Percentiles rank a stretch among this genome's conserved stretches.
Conservation (phyloP, 2,113 vertebrate species). For the Heterotis niloticus region DNA sequence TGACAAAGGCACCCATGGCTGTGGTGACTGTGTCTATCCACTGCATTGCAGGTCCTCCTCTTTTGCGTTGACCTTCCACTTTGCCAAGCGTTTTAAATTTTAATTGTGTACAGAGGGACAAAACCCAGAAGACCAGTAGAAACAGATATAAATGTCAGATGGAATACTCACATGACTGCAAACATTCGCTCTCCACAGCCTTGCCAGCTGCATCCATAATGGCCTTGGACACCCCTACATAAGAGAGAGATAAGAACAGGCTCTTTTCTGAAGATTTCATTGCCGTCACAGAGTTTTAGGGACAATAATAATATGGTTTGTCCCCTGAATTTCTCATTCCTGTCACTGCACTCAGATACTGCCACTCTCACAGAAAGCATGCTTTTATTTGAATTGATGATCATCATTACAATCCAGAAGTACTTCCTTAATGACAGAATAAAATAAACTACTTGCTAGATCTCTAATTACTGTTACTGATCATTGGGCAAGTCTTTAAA, state of each 20-base stretch:
- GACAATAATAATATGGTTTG: neutral
- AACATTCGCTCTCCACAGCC: constrained; percentile 62
- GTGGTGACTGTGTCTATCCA: no score
- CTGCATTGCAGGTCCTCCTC: no score
- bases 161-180: constrained; percentile 44
- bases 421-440: no score
- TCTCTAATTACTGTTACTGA: no score
- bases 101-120: neutral
- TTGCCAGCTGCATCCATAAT: constrained; percentile 75
- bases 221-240: constrained; percentile 79
- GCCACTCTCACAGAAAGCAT: neutral
- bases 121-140: neutral
- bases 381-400: no score
- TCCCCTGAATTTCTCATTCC: neutral
- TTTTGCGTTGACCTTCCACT: no score
- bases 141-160: neutral
- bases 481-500: no score
- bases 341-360: neutral
- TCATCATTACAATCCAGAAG: no score
- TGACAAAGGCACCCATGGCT: no score
- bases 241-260: neutral
- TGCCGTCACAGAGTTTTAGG: neutral
- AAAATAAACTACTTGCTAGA: no score
- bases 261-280: neutral
- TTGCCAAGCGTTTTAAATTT: no score